These are phyloP conservation scores for Ceratoteleas bidentatus DNA, from an alignment of 1,140 invertebrate species.

Conservation along the genomic window DNA sequence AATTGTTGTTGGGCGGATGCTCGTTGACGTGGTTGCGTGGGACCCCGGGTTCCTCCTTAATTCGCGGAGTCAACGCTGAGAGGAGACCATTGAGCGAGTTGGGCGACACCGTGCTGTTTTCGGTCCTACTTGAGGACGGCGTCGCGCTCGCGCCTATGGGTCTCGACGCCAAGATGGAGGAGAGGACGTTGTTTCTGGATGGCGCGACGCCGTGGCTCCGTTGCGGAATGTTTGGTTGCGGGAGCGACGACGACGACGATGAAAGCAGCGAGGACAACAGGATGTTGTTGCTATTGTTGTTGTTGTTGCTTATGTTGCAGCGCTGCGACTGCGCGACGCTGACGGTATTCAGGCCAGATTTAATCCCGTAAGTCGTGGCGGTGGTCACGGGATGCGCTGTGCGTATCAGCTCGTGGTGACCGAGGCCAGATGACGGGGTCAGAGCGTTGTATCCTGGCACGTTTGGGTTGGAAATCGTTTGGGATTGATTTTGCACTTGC, in stretches of 20 bases:
- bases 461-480: conserved; percentile 48
- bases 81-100: conserved; percentile 73
- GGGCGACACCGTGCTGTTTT: conserved; percentile 35
- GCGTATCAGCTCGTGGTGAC: conserved; percentile 64
- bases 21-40: conserved; percentile 46
- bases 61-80: conserved; percentile 67
- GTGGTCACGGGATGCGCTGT: conserved; percentile 65
- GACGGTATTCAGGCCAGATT: conserved; percentile 31
- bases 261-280: conserved; percentile 52
- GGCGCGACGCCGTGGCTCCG: conserved; percentile 34
- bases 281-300: conserved; percentile 20
- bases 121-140: conserved; percentile 19
- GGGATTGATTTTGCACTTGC: conserved; percentile 31
- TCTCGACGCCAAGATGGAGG: conserved; percentile 60
- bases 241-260: conserved; percentile 49
- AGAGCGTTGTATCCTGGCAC: conserved; percentile 58
- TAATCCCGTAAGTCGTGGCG: conserved; percentile 63
- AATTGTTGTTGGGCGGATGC: conserved; percentile 44
- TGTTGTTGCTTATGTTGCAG: conserved; percentile 20
- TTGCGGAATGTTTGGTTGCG: conserved; percentile 43
- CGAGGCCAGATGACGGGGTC: conserved; percentile 68
- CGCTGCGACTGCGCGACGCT: conserved; percentile 43
- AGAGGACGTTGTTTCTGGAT: conserved; percentile 61
- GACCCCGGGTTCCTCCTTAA: conserved; percentile 67
- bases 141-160: conserved; percentile 23